Conservation (phyloP, 1,140 invertebrate genomes). For the Pseudoatta argentina region DNA sequence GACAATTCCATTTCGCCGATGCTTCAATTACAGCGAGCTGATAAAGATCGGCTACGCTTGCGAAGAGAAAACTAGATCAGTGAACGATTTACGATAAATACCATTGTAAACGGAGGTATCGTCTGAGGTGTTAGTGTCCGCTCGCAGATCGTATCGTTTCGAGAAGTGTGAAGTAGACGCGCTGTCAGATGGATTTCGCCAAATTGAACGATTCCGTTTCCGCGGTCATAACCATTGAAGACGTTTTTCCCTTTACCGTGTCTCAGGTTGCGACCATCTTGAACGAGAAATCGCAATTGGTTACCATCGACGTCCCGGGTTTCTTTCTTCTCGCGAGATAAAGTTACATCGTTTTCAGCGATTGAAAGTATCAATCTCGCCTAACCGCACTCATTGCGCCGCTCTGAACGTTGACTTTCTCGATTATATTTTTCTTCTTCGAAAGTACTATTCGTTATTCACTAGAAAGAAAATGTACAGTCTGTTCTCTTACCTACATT, state of each 20-base stretch:
- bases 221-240: slow-evolving; percentile 55
- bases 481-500: slow-evolving; percentile 9
- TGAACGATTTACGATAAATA: slow-evolving; percentile 32
- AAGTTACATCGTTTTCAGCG: slow-evolving; percentile 56
- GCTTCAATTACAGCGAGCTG: not conserved
- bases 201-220: slow-evolving; percentile 63
- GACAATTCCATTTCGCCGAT: slow-evolving; percentile 6
- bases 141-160: slow-evolving; percentile 11
- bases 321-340: slow-evolving; percentile 58
- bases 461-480: not conserved
- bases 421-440: not conserved
- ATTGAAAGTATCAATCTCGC: slow-evolving; percentile 68
- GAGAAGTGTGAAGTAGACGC: slow-evolving; percentile 43
- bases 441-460: slow-evolving; percentile 42
- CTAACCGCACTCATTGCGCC: slow-evolving; percentile 67
- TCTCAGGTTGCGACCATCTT: slow-evolving; percentile 21
- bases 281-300: slow-evolving; percentile 58
- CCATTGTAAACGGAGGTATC: not conserved
- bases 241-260: slow-evolving; percentile 45
- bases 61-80: slow-evolving; percentile 26
- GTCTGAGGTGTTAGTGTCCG: not conserved
- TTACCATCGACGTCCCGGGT: not conserved
- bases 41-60: not conserved
- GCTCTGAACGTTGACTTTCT: slow-evolving; percentile 25
- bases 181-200: slow-evolving; percentile 33